Base-by-base conservation (phyloP, 2,113 vertebrate genomes). In the Charina bottae region DNA sequence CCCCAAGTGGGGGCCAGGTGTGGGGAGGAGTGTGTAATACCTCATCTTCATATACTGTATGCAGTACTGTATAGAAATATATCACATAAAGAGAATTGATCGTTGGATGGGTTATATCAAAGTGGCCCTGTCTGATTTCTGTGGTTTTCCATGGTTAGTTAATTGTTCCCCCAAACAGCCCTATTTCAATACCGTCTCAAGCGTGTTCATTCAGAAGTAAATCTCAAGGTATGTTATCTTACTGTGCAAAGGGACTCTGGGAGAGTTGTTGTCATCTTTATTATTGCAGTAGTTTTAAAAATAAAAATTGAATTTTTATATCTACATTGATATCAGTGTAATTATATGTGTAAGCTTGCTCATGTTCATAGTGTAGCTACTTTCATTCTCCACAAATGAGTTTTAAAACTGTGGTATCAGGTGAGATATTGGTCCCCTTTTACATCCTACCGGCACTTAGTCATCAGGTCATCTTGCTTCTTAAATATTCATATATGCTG, bases 401-500 rank as follows among this genome's bases (percentile, higher is more conserved):
- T 17, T 68, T 91, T 87, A n/a, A 87, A 42, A 87, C 49, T 60
- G 46, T 87, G 15, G 28, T 21, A 42, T 23, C 11, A 3, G 24
- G 49, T 19, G 10, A 91, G 13, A 42, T 23, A 26, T 26, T 83
- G 15, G 33, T 26, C 21, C 49, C 42, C 37, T 86, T 91, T 78
- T 46, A 28, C 21, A 88, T 88, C 28, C 2, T 4, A 49, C n/a
- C n/a, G 19, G 37, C 37, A 59, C 54, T 46, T 17, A 13, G 8
- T 42, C 26, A 23, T 11, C 21, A 49, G 85, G 37, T 33, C 6
- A 95, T 92, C 89, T 95, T 93, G 55, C 90, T 90, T 85, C 90
- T 92, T 94, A 90, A 95, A 95, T 53, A 64, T 93, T 88, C 95
- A 91, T 95, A 64, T 90, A 88, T 92, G 87, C 92, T 93, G 90